These are phyloP conservation scores for Otus scops DNA, from an alignment of 2,797 vertebrate genomes.

Conservation along the genomic window DNA sequence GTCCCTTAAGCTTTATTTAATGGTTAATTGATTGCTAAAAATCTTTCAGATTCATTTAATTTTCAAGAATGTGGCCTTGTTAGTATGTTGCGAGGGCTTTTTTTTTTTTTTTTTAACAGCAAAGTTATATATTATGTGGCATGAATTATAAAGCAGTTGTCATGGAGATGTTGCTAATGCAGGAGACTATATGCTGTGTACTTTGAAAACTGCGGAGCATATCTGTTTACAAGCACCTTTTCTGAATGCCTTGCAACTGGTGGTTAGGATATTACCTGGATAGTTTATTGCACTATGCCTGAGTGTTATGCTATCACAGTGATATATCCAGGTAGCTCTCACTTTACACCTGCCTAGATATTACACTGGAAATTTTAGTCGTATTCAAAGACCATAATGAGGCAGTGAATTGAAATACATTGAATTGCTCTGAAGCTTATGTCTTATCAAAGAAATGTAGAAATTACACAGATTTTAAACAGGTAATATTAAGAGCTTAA, in stretches of 20 bases:
- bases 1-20: slow-evolving; percentile 42
- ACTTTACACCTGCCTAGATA: background rate
- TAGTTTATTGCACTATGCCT: background rate
- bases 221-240: background rate
- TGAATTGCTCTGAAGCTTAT: background rate
- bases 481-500: background rate
- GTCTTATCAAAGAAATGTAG: background rate
- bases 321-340: background rate
- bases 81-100: background rate
- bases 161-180: slow-evolving; percentile 56
- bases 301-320: background rate
- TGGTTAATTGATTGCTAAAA: slow-evolving; percentile 34
- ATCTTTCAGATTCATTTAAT: slow-evolving; percentile 37
- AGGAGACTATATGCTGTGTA: background rate
- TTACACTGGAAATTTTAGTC: background rate
- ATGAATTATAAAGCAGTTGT: slow-evolving; percentile 62
- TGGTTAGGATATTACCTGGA: background rate
- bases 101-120: background rate
- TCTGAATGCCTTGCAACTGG: background rate
- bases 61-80: slow-evolving; percentile 3
- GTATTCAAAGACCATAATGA: background rate
- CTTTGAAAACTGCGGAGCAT: background rate
- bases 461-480: background rate
- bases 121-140: slow-evolving; percentile 37
- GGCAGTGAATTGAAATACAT: background rate